Conservation (phyloP, 2,113 vertebrate genomes). For the Pedetes capensis region DNA sequence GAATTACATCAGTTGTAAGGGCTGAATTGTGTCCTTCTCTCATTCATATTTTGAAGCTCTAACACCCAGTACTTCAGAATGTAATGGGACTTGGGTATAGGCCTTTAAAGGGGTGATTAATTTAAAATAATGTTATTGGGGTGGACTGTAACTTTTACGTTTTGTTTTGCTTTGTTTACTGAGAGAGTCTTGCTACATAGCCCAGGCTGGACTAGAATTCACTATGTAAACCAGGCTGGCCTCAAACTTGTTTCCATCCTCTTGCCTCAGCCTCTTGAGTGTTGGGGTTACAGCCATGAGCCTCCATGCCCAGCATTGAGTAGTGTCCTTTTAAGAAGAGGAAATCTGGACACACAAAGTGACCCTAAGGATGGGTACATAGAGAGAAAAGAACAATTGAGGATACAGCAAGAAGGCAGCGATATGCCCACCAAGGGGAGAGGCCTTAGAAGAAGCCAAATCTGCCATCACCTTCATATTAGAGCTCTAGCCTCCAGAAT, state of each 20-base stretch:
- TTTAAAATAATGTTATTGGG: no score
- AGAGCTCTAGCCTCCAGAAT: neutral
- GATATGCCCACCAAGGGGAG: neutral
- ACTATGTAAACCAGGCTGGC: no score
- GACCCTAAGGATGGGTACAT: neutral
- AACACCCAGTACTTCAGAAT: neutral
- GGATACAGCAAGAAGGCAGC: neutral
- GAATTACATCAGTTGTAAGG: neutral
- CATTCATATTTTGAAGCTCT: neutral
- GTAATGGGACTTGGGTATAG: neutral
- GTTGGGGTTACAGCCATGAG: no score
- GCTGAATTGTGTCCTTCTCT: neutral
- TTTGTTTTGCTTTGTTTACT: no score
- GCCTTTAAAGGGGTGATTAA: neutral
- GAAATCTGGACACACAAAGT: neutral
- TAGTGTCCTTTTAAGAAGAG: neutral
- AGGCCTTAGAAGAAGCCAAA: neutral
- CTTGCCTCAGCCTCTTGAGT: no score
- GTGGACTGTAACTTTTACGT: no score
- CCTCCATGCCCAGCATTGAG: no score
- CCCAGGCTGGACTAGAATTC: no score
- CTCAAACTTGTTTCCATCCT: no score
- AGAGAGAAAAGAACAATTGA: neutral
- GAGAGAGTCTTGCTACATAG: no score
- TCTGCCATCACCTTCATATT: neutral